Percentiles rank a stretch among this genome's conserved stretches.
These are phyloP conservation scores for Stegastes partitus DNA, from an alignment of 2,113 vertebrate genomes.

Conservation along the genomic window DNA sequence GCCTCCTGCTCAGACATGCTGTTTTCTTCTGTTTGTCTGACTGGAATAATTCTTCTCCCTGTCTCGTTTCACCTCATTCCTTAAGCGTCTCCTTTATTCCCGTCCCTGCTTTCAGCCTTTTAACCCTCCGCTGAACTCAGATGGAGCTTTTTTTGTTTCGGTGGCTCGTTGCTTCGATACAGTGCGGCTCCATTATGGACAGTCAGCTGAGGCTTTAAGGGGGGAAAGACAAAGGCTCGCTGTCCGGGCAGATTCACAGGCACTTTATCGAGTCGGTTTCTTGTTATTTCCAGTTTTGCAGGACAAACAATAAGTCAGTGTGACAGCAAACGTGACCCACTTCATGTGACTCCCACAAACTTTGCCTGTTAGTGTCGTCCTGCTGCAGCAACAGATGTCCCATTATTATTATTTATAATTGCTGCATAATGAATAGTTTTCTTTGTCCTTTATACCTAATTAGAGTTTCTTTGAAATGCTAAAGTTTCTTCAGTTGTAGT, in stretches of 20 bases:
- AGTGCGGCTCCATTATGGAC: slow-evolving; percentile 1
- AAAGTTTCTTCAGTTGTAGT: neutral
- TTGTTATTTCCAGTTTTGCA: slow-evolving; percentile 19
- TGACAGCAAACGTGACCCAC: slow-evolving; percentile 53
- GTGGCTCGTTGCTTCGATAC: neutral
- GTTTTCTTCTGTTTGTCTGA: slow-evolving; percentile 27
- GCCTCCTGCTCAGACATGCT: slow-evolving; percentile 31
- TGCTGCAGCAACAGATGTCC: neutral
- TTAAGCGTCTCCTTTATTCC: neutral
- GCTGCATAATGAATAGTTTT: neutral
- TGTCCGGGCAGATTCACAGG: neutral
- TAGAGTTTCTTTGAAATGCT: neutral
- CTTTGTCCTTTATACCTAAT: neutral
- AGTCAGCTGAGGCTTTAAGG: neutral
- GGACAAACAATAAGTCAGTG: neutral
- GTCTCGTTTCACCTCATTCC: neutral
- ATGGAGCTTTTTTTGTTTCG: neutral
- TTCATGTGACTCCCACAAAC: slow-evolving; percentile 45
- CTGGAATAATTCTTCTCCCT: slow-evolving; percentile 13
- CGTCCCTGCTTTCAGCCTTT: slow-evolving; percentile 19
- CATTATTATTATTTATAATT: slow-evolving; percentile 52
- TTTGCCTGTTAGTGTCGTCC: slow-evolving; percentile 46
- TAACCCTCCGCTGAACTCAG: slow-evolving; percentile 30
- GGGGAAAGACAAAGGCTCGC: neutral
- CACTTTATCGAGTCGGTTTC: neutral